Evolutionary conservation across 2,888 invertebrate genomes (phyloP).

Genomic region (Thera britannica): DNA sequence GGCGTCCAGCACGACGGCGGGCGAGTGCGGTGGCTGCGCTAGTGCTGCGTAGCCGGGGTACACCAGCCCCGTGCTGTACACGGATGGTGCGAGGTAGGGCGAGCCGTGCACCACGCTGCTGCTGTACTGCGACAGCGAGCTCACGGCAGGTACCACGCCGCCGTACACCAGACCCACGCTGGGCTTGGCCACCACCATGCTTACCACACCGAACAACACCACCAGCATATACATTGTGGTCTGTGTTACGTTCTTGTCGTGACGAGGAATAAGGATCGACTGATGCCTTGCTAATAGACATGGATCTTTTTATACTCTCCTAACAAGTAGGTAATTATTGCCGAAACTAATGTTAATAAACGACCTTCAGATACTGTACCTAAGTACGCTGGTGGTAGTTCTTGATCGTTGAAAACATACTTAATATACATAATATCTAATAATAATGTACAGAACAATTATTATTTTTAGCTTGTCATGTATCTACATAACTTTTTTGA

Average conservation of each 20-base stretch:
- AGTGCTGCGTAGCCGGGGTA: conserved; percentile 48
- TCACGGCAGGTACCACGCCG: conserved; percentile 60
- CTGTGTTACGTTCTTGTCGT: conserved; percentile 69
- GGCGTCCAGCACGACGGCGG: conserved; percentile 75
- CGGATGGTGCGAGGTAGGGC: conserved; percentile 49
- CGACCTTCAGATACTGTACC: conserved; percentile 64
- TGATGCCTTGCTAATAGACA: conserved; percentile 61
- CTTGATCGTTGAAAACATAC: conserved; percentile 25
- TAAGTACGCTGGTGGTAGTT: conserved; percentile 24
- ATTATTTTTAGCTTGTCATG: conserved; percentile 6
- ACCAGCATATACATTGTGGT: conserved; percentile 83
- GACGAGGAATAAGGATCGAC: conserved; percentile 67
- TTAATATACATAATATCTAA: too few relatives aligned
- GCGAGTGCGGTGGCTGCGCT: conserved; percentile 70
- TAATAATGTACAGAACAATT: too few relatives aligned
- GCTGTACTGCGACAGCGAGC: conserved; percentile 61
- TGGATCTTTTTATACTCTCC: conserved; percentile 70
- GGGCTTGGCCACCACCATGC: conserved; percentile 84
- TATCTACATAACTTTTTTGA: conserved; percentile 14
- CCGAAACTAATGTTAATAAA: conserved; percentile 65
- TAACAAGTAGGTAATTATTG: conserved; percentile 44
- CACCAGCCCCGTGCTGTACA: conserved; percentile 46
- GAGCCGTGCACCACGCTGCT: conserved; percentile 63
- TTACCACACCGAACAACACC: conserved; percentile 86
- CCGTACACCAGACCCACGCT: conserved; percentile 55